Base-by-base conservation (phyloP, 2,888 invertebrate genomes). In the Eupithecia insigniata region DNA sequence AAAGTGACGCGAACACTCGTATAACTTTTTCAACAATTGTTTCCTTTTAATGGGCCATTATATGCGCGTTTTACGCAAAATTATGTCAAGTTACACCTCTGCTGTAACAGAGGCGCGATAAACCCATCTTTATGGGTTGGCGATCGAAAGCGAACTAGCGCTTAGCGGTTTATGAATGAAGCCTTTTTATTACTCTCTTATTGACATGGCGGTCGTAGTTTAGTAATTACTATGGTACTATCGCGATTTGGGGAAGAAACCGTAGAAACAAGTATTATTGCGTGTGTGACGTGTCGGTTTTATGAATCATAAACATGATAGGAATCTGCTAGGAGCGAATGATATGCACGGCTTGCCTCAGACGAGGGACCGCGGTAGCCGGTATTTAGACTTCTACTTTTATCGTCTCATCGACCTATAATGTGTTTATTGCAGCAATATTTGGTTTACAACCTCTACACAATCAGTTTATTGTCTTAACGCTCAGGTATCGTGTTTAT, bases 11-110 rank as follows among this genome's bases (percentile, higher is more conserved):
- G 89, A 91, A 88, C 90, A 91, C 91, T 91, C 92, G 90, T 93
- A 92, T 92, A 92, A 94, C 92, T 93, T 94, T 94, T 94, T 93
- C 89, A 93, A 93, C 93, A 93, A 94, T 93, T 93, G 93, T 94
- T 93, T 93, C 91, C 90, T 90, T 93, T 93, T 93, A 93, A 94
- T 93, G 91, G 93, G 86, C 92, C 92, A 92, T 94, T 92, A 93
- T 92, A 92, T 92, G 89, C 90, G 89, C 88, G 92, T 91, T 93
- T 92, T 92, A 92, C 92, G 93, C 92, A 93, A 93, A 93, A 93
- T 92, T 92, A 93, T 93, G 92, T 93, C 91, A 92, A 90, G 92
- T 90, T 93, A 92, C 93, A 93, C 93, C 90, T 92, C 90, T 89
- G 89, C 89, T 88, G 91, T 92, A 91, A 92, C 90, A 87, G 89